Evolutionary conservation across 2,113 vertebrate species (phyloP).

Genomic region (Anhinga rufa): DNA sequence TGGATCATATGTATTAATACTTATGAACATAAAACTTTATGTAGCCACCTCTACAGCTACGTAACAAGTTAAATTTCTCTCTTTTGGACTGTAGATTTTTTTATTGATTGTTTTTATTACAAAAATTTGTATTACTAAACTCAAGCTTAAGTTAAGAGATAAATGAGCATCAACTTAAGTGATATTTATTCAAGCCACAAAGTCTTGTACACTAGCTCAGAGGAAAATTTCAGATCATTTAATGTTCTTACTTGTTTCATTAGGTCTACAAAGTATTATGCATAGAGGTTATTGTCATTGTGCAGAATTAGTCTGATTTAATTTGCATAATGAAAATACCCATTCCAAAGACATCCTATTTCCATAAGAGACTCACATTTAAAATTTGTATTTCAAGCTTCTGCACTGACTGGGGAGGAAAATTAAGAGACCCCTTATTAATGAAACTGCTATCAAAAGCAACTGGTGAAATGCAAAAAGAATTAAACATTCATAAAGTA

Average conservation of each 20-base stretch:
- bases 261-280: neutral
- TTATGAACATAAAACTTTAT: neutral
- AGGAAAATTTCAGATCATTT: neutral
- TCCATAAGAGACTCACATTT: neutral
- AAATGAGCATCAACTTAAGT: neutral
- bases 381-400: neutral
- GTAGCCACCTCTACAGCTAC: neutral
- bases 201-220: neutral
- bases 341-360: neutral
- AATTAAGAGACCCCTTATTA: neutral
- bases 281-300: neutral
- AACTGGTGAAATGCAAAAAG: neutral
- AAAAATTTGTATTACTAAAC: neutral
- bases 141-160: neutral
- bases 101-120: neutral
- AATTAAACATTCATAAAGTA: neutral
- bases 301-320: neutral
- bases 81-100: neutral
- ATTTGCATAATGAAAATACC: neutral
- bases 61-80: neutral
- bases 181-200: neutral
- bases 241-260: neutral
- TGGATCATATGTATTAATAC: neutral
- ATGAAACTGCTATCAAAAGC: neutral
- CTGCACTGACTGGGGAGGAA: neutral